phyloP scores from a whole-genome alignment of 2,888 invertebrate genomes.

The Lapara coniferarum region DNA sequence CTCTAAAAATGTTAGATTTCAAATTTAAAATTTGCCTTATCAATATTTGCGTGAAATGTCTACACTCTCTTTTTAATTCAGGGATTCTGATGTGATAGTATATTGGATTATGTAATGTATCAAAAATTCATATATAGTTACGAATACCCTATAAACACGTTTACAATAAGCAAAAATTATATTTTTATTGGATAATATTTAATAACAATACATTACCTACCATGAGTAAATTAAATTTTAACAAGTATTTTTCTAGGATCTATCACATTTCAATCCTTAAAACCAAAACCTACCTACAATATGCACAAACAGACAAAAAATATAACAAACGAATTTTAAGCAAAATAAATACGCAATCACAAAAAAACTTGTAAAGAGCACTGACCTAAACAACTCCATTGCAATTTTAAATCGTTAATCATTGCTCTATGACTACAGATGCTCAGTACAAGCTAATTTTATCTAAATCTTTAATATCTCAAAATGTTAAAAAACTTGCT shows the following conservation, averaged over 20 bases:
- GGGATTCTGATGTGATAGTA: too few species aligned
- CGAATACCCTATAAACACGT: too few species aligned
- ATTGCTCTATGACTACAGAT: slow-evolving; percentile 7
- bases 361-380: neutral
- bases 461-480: slow-evolving; percentile 28
- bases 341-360: neutral
- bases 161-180: too few species aligned
- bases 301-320: neutral
- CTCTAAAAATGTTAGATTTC: slow-evolving; percentile 9
- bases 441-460: slow-evolving; percentile 17
- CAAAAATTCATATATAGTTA: too few species aligned
- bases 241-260: too few species aligned
- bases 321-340: neutral
- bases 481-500: slow-evolving; percentile 27
- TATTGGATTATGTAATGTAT: too few species aligned
- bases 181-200: too few species aligned
- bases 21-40: neutral
- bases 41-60: too few species aligned
- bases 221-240: too few species aligned
- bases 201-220: too few species aligned
- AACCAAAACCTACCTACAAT: neutral
- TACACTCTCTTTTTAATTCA: too few species aligned
- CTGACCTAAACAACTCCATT: neutral
- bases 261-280: too few species aligned
- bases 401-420: slow-evolving; percentile 21